Conservation (phyloP, 2,797 vertebrate species). For the Lemur catta region DNA sequence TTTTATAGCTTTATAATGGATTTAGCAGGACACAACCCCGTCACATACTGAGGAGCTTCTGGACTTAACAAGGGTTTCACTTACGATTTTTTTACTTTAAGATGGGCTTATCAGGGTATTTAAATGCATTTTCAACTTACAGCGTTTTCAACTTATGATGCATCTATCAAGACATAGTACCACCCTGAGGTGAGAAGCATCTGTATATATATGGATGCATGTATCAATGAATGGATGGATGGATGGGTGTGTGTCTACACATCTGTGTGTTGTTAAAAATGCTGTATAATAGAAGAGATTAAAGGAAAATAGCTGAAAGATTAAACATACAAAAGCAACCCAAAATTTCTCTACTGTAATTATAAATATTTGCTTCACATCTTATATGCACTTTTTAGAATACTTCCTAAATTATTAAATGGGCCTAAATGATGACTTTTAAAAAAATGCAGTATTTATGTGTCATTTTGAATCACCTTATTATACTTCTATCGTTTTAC, state of each 20-base stretch:
- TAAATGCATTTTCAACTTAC: neutral
- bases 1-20: neutral
- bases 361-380: neutral
- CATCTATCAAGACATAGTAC: neutral
- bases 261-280: neutral
- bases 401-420: neutral
- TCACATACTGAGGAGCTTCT: neutral
- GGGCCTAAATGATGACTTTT: neutral
- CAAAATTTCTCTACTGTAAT: neutral
- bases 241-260: neutral
- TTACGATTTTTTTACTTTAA: neutral
- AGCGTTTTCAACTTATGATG: neutral
- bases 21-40: neutral
- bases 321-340: neutral
- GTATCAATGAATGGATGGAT: neutral
- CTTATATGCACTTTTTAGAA: neutral
- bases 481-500: conserved; percentile 97
- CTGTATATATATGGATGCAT: neutral
- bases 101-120: neutral
- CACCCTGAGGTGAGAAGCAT: neutral
- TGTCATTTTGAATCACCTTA: conserved; percentile 87
- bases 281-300: neutral
- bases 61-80: neutral
- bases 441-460: neutral
- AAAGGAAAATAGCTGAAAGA: neutral